These are phyloP conservation scores for Dendropsophus ebraccatus DNA, from an alignment of 2,113 vertebrate species.

Conservation along the genomic window DNA sequence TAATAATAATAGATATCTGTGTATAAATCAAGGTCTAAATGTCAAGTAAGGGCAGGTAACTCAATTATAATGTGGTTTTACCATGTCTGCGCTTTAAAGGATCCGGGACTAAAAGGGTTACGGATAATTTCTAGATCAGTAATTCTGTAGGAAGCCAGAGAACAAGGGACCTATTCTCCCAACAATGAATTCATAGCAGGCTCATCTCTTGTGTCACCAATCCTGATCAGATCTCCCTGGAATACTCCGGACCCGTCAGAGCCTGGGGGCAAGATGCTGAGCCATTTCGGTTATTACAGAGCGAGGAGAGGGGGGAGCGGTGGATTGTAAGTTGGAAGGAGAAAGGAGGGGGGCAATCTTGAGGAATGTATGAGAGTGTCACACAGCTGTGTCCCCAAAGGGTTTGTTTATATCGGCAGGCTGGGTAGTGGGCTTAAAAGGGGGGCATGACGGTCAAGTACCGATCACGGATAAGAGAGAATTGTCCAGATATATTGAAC, in stretches of 20 bases:
- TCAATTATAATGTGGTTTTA: not conserved
- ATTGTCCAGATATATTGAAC: not conserved
- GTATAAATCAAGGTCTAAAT: not conserved
- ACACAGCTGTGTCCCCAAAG: conserved; percentile 54
- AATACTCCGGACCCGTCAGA: conserved; percentile 66
- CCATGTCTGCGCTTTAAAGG: not conserved
- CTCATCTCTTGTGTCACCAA: conserved; percentile 81
- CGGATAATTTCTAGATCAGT: conserved; percentile 45
- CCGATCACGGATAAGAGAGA: not conserved
- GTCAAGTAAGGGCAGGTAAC: not conserved
- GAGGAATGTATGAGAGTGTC: conserved; percentile 52
- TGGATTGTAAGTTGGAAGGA: conserved; percentile 31
- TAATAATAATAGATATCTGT: too few relatives aligned
- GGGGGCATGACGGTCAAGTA: not conserved
- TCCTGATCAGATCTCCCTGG: conserved; percentile 79
- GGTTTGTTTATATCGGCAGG: conserved; percentile 38
- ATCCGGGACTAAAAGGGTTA: conserved; percentile 37
- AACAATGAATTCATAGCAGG: conserved; percentile 82
- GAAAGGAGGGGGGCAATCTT: conserved; percentile 23
- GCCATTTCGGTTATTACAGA: conserved; percentile 52
- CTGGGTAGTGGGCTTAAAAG: conserved; percentile 3
- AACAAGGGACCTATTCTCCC: conserved; percentile 83
- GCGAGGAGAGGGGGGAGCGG: conserved; percentile 10
- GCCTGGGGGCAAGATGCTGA: conserved; percentile 53
- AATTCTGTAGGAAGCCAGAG: conserved; percentile 64